phyloP scores from a whole-genome alignment of 2,797 vertebrate genomes.

The Yasuhikotakia modesta region DNA sequence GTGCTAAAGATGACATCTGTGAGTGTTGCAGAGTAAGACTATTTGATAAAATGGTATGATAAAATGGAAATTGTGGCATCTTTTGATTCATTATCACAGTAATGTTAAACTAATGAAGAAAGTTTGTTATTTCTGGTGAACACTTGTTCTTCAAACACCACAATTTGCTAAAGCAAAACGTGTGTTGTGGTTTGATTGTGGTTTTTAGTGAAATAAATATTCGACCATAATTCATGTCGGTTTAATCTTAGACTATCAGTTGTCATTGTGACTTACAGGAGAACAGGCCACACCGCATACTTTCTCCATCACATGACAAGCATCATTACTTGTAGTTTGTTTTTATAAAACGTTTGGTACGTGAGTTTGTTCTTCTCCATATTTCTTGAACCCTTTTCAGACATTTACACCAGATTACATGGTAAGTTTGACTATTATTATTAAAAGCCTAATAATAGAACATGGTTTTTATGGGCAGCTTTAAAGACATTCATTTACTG shows the following conservation, averaged over 20 bases:
- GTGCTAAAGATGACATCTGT: too few relatives aligned
- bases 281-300: constrained; percentile 32
- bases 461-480: background rate
- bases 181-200: too few relatives aligned
- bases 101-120: too few relatives aligned
- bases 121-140: too few relatives aligned
- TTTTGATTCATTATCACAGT: too few relatives aligned
- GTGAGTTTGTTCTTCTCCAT: background rate
- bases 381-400: background rate
- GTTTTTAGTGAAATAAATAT: too few relatives aligned
- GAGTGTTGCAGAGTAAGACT: too few relatives aligned
- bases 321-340: background rate
- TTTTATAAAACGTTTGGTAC: constrained; percentile 12
- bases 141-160: too few relatives aligned
- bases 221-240: background rate
- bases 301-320: constrained; percentile 13
- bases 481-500: background rate
- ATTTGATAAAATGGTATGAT: too few relatives aligned
- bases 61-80: too few relatives aligned
- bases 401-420: background rate
- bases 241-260: background rate
- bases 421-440: constrained; percentile 2
- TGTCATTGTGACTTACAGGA: background rate
- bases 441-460: background rate
- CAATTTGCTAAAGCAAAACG: too few relatives aligned